Evolutionary conservation across 2,113 vertebrate species (phyloP), one percentile per base, ranked within the genome.

Genomic region (Platichthys flesus): DNA sequence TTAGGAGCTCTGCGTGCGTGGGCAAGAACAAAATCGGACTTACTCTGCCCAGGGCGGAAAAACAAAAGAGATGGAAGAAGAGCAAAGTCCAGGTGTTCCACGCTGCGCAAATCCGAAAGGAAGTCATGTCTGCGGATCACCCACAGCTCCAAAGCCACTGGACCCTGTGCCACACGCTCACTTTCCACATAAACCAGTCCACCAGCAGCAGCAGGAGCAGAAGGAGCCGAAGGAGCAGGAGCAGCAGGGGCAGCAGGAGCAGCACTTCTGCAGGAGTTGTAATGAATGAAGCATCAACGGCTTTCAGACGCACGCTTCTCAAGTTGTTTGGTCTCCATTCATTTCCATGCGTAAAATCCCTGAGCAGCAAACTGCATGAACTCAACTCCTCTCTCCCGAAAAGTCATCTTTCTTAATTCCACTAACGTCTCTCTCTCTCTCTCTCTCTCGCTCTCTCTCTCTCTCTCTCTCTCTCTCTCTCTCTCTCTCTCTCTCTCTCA

Each of bases 221-320:
- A n/a, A 56, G 54, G 23, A 59, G 74, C 56, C n/a, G 68, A 28
- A 21, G 10, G 5, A 45, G 42, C 0, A 45, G 10, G 9, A 47
- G 15, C 10, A 14, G 45, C 1, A 47, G 45, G 1, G 15, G 45
- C 1, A 47, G 45, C 45, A 47, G 15, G 26, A 56, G 56, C 23
- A 59, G 74, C 59, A 23, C 40, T 42, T 42, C 40, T 42, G 40
- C 40, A 42, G 40, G 40, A 13, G 40, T 31, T 40, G 66, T 13
- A 56, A 47, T 83, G 83, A 85, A 74, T 65, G 75, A 81, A 85
- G 76, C 89, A 91, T 89, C 88, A 85, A 79, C 52, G 26, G n/a
- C n/a, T 64, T 57, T 82, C 68, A 74, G 64, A 40, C 74, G 65
- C 72, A 65, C 61, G 9, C 16, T 75, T 70, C 56, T 71, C 73